Evolutionary conservation across 2,113 vertebrate species (phyloP).

Genomic region (Psittacus erithacus): DNA sequence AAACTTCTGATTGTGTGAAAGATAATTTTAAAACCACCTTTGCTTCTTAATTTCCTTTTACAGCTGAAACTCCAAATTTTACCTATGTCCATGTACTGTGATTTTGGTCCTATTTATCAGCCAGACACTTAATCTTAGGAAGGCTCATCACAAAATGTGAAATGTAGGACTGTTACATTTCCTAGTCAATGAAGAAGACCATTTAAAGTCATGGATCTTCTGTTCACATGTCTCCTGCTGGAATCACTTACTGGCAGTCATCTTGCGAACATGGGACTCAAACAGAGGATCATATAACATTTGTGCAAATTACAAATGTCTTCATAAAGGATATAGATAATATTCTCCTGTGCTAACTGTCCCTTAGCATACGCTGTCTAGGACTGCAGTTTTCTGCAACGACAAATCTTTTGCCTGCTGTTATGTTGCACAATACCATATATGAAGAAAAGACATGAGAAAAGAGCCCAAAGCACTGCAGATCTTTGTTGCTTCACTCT

Average conservation of each 20-base stretch:
- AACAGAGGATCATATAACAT: not conserved
- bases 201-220: not conserved
- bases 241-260: not conserved
- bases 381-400: conserved; percentile 25
- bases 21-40: not conserved
- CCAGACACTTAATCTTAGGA: not conserved
- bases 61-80: not conserved
- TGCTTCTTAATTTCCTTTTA: not conserved
- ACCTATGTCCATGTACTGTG: not conserved
- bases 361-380: not conserved
- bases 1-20: not conserved
- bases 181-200: not conserved
- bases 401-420: conserved; percentile 5
- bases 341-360: not conserved
- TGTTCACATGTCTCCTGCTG: not conserved
- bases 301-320: not conserved
- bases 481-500: not conserved
- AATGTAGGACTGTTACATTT: not conserved
- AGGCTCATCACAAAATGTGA: not conserved
- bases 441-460: conserved; percentile 1
- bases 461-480: not conserved
- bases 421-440: not conserved
- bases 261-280: not conserved
- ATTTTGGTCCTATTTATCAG: not conserved
- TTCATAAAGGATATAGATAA: not conserved